A percentile compares a stretch with the other conserved stretches of the same genome.
These are phyloP conservation scores for Scaptomyza graminum DNA, from an alignment of 1,140 invertebrate genomes.

Conservation along the genomic window DNA sequence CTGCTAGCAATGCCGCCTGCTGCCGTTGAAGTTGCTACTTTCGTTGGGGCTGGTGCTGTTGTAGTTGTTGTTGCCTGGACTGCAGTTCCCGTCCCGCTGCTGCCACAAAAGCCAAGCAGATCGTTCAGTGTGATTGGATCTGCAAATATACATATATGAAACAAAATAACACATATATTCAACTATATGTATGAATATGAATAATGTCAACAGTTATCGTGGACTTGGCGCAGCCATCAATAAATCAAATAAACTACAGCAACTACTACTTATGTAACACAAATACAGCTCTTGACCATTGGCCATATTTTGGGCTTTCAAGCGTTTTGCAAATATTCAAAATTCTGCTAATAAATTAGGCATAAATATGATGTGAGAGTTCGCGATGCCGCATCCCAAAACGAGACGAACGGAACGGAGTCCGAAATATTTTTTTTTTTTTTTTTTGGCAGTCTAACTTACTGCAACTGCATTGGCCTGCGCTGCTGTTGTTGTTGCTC, in stretches of 20 bases:
- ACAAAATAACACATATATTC: neutral
- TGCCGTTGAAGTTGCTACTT: slow-evolving; percentile 35
- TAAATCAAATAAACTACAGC: slow-evolving; percentile 65
- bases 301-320: slow-evolving; percentile 41
- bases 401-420: slow-evolving; percentile 5
- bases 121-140: slow-evolving; percentile 80
- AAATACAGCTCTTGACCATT: slow-evolving; percentile 43
- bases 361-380: slow-evolving; percentile 39
- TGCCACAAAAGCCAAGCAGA: slow-evolving; percentile 77
- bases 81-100: slow-evolving; percentile 43
- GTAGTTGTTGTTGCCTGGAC: slow-evolving; percentile 49
- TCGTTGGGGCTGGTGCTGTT: slow-evolving; percentile 30
- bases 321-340: slow-evolving; percentile 77
- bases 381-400: slow-evolving; percentile 1
- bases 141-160: slow-evolving; percentile 42
- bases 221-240: slow-evolving; percentile 67
- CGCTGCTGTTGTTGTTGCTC: slow-evolving; percentile 24
- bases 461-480: slow-evolving; percentile 69
- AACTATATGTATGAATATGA: slow-evolving; percentile 6
- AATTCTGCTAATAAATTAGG: slow-evolving; percentile 73
- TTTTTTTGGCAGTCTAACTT: slow-evolving; percentile 48
- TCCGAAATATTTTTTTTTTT: too few species aligned
- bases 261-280: neutral
- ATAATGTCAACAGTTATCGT: slow-evolving; percentile 67
- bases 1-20: slow-evolving; percentile 40